Conservation (phyloP, 2,797 vertebrate genomes). For the Eptatretus atami region DNA sequence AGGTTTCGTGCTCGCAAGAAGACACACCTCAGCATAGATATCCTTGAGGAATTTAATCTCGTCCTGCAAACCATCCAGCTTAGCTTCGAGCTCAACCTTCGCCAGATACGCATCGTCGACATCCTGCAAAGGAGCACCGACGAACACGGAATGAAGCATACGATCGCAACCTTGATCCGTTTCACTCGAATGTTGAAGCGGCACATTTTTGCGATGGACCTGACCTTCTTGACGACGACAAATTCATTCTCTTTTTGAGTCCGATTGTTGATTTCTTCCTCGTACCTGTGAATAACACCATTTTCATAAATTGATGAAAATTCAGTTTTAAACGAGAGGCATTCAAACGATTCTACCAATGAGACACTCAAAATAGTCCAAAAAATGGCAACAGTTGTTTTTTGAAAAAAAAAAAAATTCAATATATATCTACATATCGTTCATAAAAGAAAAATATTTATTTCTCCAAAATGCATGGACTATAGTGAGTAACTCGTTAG, state of each 20-base stretch:
- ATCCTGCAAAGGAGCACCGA: background rate
- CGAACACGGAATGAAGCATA: too few species aligned
- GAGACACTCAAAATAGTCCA: too few species aligned
- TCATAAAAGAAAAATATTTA: too few species aligned
- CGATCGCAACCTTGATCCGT: too few species aligned
- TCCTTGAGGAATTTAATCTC: constrained; percentile 5
- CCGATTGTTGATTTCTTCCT: constrained; percentile 5
- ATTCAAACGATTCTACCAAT: too few species aligned
- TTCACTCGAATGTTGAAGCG: too few species aligned
- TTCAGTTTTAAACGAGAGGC: background rate
- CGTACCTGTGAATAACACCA: constrained; percentile 1
- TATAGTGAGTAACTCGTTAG: too few species aligned
- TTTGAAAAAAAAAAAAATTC: too few species aligned
- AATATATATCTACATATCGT: too few species aligned
- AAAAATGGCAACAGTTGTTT: too few species aligned
- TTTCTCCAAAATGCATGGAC: too few species aligned
- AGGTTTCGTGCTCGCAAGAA: background rate
- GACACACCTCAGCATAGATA: background rate
- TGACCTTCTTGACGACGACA: constrained; percentile 5
- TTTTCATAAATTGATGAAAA: background rate
- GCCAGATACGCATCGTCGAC: constrained; percentile 1
- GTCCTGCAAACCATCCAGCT: constrained; percentile 5
- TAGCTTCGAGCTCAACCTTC: constrained; percentile 1
- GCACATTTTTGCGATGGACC: background rate
- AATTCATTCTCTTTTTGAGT: background rate